Conservation (phyloP, 1,140 invertebrate genomes). For the Drosophila murphyi region DNA sequence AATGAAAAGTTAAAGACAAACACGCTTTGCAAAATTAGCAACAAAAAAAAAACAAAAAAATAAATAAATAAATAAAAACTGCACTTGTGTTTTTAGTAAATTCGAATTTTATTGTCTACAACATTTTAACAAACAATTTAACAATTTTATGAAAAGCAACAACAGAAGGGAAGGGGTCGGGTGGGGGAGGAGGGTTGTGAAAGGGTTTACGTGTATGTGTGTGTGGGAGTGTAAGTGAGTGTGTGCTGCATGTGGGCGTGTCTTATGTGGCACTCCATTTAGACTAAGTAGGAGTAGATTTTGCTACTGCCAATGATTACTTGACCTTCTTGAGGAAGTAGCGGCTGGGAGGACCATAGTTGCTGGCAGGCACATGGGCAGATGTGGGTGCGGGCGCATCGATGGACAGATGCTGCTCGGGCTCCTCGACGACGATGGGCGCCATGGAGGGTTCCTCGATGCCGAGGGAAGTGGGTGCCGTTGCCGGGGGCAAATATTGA, state of each 20-base stretch:
- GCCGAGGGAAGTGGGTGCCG: constrained; percentile 51
- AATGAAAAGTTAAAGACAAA: constrained; percentile 38
- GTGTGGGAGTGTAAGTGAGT: constrained; percentile 24
- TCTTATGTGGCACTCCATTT: constrained; percentile 55
- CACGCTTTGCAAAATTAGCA: constrained; percentile 20
- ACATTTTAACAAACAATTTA: constrained; percentile 68
- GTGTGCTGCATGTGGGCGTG: constrained; percentile 3
- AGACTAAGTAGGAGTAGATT: constrained; percentile 54
- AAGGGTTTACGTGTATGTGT: constrained; percentile 40
- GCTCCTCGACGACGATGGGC: constrained; percentile 72
- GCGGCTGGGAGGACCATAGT: constrained; percentile 75
- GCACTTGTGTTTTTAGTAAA: constrained; percentile 51
- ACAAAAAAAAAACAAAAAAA: neutral
- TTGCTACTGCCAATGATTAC: constrained; percentile 41
- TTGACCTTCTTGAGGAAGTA: constrained; percentile 79
- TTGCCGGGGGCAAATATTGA: constrained; percentile 75
- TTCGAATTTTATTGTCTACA: constrained; percentile 73
- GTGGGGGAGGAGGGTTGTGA: constrained; percentile 19
- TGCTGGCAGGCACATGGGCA: constrained; percentile 65
- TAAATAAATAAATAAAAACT: too few species aligned
- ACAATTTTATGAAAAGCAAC: constrained; percentile 58
- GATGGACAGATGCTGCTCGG: constrained; percentile 54
- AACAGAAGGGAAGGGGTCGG: constrained; percentile 31
- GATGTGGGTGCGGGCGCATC: constrained; percentile 31
- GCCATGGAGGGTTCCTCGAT: constrained; percentile 66